These are phyloP conservation scores for Odontocerum albicorne DNA, from an alignment of 2,888 invertebrate species.

Conservation along the genomic window DNA sequence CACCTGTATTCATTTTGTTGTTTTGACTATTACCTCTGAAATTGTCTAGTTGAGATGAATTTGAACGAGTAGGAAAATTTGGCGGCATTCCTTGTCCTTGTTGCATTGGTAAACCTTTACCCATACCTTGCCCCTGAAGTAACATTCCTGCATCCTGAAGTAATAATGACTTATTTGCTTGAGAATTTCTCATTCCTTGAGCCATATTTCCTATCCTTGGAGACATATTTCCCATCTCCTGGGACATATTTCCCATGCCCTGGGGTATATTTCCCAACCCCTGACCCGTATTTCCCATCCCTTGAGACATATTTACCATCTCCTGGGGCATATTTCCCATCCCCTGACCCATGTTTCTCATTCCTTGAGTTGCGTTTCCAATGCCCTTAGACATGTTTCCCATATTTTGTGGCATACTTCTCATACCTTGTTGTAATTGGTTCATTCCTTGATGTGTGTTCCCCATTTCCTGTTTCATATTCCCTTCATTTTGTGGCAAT, in stretches of 20 bases:
- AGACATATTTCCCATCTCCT: constrained; percentile 10
- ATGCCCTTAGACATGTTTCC: not conserved
- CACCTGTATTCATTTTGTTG: too few species aligned
- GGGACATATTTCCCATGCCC: constrained; percentile 25
- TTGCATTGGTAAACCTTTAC: too few species aligned
- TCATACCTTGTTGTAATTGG: not conserved
- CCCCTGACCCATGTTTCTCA: constrained; percentile 40
- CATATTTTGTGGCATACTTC: not conserved
- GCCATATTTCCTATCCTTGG: constrained; percentile 15
- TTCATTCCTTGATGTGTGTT: not conserved
- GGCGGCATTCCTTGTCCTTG: too few species aligned
- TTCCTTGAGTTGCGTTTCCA: not conserved
- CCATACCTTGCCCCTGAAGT: too few species aligned
- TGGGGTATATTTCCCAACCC: constrained; percentile 1
- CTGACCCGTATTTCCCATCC: constrained; percentile 3
- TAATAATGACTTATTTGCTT: too few species aligned
- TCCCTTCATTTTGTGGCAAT: too few species aligned
- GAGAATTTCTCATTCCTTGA: constrained; percentile 7
- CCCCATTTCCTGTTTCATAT: not conserved
- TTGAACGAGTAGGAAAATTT: too few species aligned
- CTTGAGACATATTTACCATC: constrained; percentile 26
- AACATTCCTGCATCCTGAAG: too few species aligned
- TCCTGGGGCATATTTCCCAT: constrained; percentile 45
- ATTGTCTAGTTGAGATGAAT: too few species aligned
- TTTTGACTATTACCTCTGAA: too few species aligned